Percentiles rank a stretch among this genome's conserved stretches.
These are phyloP conservation scores for Chrysolina americana DNA, from an alignment of 2,888 invertebrate genomes.

Conservation along the genomic window DNA sequence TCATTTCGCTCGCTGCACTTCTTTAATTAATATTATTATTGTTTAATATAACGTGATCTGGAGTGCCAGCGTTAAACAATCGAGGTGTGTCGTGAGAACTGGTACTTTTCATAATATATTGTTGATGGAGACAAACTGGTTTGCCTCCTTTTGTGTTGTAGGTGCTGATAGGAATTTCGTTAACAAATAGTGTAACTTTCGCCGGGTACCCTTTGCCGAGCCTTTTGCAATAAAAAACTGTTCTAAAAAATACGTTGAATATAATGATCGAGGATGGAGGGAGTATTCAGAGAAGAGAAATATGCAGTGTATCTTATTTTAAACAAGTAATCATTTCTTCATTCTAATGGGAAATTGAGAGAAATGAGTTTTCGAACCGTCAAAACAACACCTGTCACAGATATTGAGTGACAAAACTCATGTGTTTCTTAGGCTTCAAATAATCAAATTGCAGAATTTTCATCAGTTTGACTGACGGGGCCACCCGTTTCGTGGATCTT, in stretches of 20 bases:
- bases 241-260: neutral
- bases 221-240: neutral
- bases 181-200: neutral
- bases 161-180: neutral
- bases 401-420: too few species aligned
- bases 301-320: too few species aligned
- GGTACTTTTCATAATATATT: neutral
- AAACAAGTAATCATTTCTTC: too few species aligned
- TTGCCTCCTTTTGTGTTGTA: constrained; percentile 14
- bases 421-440: too few species aligned
- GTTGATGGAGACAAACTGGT: constrained; percentile 4
- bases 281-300: too few species aligned
- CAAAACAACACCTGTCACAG: too few species aligned
- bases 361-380: too few species aligned
- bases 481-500: too few species aligned
- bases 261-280: too few species aligned
- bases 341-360: too few species aligned
- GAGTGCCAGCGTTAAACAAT: constrained; percentile 24
- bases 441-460: too few species aligned
- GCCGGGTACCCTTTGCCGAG: neutral
- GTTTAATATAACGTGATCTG: constrained; percentile 25
- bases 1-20: constrained; percentile 19
- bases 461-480: too few species aligned
- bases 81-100: constrained; percentile 29
- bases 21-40: constrained; percentile 13